Percentiles rank a stretch among this genome's conserved stretches.
Evolutionary conservation across 1,140 invertebrate genomes (phyloP).

Genomic region (Brachionus plicatilis): DNA sequence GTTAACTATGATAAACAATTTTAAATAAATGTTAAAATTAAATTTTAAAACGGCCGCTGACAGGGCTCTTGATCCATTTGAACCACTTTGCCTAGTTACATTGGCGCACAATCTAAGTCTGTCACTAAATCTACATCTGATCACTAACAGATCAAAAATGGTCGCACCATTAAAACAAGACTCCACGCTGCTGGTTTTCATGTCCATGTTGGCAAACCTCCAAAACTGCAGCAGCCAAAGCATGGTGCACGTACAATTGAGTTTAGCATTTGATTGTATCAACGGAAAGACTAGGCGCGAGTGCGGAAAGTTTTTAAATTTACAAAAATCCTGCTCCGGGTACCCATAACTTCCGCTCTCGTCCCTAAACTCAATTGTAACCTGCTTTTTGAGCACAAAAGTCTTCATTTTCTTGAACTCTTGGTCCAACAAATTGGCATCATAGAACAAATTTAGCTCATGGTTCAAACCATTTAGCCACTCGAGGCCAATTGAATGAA

Average conservation of each 20-base stretch:
- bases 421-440: neutral
- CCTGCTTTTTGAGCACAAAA: neutral
- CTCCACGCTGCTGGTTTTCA: neutral
- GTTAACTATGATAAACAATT: no score
- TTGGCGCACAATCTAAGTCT: neutral
- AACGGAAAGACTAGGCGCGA: neutral
- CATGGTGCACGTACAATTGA: constrained; percentile 17
- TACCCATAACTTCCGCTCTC: neutral
- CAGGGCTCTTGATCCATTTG: neutral
- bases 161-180: neutral
- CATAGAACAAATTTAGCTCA: neutral
- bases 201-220: neutral
- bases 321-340: constrained; percentile 24
- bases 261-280: neutral
- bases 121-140: neutral
- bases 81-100: neutral
- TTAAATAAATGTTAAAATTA: no score
- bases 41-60: no score
- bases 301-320: constrained; percentile 37
- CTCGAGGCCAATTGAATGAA: neutral
- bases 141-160: neutral
- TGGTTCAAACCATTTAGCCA: neutral
- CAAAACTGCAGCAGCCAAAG: constrained; percentile 29
- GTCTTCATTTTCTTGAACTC: neutral
- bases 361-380: neutral